Percentiles rank a stretch among this genome's conserved stretches.
Evolutionary conservation across 2,797 vertebrate genomes (phyloP).

Genomic region (Coendou prehensilis): DNA sequence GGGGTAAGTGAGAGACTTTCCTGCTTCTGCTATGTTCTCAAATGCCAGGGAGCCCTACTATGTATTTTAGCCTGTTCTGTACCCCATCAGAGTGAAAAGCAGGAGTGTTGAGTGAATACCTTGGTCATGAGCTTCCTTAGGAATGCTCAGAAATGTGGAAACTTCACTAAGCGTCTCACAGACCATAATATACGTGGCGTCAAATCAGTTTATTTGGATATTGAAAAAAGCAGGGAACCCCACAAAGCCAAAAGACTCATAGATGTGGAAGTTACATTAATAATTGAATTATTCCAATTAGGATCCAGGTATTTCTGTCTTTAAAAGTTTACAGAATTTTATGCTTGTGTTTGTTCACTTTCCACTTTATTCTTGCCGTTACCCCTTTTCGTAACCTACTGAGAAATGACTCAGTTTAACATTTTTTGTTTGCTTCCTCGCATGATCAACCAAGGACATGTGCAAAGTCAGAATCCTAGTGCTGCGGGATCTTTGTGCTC

Average conservation of each 20-base stretch:
- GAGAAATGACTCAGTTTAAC: constrained; percentile 68
- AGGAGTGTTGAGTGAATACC: background rate
- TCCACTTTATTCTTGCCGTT: background rate
- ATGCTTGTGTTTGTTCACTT: constrained; percentile 55
- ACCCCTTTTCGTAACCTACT: constrained; percentile 60
- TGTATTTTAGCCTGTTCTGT: background rate
- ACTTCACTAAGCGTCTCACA: background rate
- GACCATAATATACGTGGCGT: background rate
- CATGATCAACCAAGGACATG: constrained; percentile 71
- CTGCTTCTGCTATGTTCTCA: background rate
- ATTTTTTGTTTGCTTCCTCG: constrained; percentile 73
- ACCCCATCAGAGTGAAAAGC: background rate
- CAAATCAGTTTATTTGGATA: background rate
- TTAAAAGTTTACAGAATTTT: constrained; percentile 16
- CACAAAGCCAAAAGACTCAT: background rate
- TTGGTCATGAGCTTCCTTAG: background rate
- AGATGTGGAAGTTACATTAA: background rate
- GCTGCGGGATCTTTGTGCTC: constrained; percentile 28
- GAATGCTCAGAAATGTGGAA: background rate
- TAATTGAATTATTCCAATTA: background rate
- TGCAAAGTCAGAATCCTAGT: constrained; percentile 70
- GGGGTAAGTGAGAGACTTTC: background rate
- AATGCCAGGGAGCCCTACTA: background rate
- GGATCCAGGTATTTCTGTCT: background rate
- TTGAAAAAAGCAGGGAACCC: background rate